These are phyloP conservation scores for Cremastinae sp. DNA, from an alignment of 2,888 invertebrate genomes.

Conservation along the genomic window DNA sequence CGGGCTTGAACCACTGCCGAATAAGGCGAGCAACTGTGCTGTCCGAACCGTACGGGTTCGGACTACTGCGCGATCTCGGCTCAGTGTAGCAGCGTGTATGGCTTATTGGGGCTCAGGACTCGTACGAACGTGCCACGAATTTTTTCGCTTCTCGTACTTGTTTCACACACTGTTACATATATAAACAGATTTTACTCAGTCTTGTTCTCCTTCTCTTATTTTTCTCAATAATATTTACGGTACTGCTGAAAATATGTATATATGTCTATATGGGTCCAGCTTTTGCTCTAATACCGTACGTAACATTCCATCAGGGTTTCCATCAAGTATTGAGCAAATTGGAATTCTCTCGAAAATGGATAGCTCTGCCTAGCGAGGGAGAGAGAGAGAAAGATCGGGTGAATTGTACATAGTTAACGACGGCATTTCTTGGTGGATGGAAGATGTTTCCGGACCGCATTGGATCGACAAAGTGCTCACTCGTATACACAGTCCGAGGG, in stretches of 20 bases:
- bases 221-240: too few species aligned
- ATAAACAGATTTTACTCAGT: background rate
- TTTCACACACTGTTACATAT: background rate
- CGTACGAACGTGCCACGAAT: conserved; percentile 56
- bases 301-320: conserved; percentile 40
- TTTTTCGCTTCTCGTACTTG: conserved; percentile 22
- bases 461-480: conserved; percentile 8
- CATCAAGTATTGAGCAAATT: conserved; percentile 40
- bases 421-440: conserved; percentile 15
- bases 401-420: conserved; percentile 7
- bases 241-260: too few species aligned
- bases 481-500: background rate
- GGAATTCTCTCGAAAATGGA: conserved; percentile 46
- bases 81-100: conserved; percentile 36
- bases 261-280: background rate
- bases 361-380: conserved; percentile 5
- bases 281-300: conserved; percentile 27
- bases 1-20: conserved; percentile 40
- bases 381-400: background rate
- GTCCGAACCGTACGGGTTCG: conserved; percentile 48
- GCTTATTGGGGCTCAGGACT: conserved; percentile 56
- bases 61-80: conserved; percentile 40
- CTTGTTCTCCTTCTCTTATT: too few species aligned
- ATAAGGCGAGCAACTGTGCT: conserved; percentile 35
- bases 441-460: conserved; percentile 30